A percentile compares a stretch with the other conserved stretches of the same genome.
phyloP scores from a whole-genome alignment of 2,113 vertebrate genomes.

The Rhynchopsitta pachyrhyncha region DNA sequence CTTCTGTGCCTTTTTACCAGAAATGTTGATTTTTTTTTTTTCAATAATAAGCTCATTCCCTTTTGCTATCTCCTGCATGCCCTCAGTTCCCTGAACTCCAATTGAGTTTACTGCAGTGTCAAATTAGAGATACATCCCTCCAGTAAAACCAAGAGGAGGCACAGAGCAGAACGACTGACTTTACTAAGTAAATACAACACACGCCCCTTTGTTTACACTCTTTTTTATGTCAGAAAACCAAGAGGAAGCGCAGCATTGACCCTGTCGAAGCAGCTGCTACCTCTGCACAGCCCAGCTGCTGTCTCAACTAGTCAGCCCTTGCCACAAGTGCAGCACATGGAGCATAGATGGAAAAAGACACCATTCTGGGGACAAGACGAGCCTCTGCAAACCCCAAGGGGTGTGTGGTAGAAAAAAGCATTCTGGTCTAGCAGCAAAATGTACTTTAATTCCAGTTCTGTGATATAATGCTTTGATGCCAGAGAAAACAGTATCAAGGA shows the following conservation, averaged over 20 bases:
- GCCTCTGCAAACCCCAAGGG: background rate
- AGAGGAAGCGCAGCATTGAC: background rate
- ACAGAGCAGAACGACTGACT: background rate
- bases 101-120: background rate
- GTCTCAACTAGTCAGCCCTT: background rate
- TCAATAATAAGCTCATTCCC: background rate
- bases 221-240: background rate
- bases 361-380: background rate
- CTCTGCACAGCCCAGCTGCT: background rate
- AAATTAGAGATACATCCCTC: background rate
- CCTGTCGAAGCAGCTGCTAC: background rate
- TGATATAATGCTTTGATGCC: background rate
- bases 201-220: background rate
- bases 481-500: background rate
- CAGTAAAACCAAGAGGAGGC: background rate
- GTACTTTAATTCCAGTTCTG: conserved; percentile 1
- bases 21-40: background rate
- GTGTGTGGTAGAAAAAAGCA: background rate
- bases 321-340: background rate
- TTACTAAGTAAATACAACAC: background rate
- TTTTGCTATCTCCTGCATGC: background rate
- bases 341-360: background rate
- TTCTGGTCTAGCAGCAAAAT: background rate
- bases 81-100: background rate
- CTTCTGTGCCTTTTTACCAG: background rate